Evolutionary conservation across 1,140 invertebrate species (phyloP).

Genomic region (Gryon sp.): DNA sequence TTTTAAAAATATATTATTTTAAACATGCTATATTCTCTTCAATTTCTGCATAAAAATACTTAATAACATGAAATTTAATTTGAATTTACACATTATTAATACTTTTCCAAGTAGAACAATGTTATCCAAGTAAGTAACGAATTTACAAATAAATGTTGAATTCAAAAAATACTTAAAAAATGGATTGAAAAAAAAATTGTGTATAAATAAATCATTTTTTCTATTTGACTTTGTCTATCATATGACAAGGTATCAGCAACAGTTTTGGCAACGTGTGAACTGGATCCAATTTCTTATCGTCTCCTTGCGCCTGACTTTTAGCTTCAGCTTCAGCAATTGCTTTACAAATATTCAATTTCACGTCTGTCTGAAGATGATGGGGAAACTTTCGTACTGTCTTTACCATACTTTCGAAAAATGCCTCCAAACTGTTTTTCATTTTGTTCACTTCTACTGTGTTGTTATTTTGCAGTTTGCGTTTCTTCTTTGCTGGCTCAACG

Average conservation of each 20-base stretch:
- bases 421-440: constrained; percentile 69
- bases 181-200: background rate
- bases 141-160: too few species aligned
- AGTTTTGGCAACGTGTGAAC: constrained; percentile 69
- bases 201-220: background rate
- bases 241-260: constrained; percentile 69
- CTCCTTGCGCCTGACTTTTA: constrained; percentile 51
- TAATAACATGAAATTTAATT: too few species aligned
- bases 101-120: too few species aligned
- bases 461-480: constrained; percentile 20
- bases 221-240: constrained; percentile 67
- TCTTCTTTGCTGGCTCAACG: constrained; percentile 24
- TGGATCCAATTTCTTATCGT: constrained; percentile 5
- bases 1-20: too few species aligned
- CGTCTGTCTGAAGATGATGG: constrained; percentile 70
- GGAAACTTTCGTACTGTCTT: constrained; percentile 74
- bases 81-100: too few species aligned
- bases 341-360: constrained; percentile 77
- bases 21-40: too few species aligned
- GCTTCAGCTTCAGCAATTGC: constrained; percentile 74
- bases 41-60: too few species aligned
- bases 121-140: too few species aligned
- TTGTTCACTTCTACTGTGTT: background rate
- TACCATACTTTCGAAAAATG: constrained; percentile 76
- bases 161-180: too few species aligned